Evolutionary conservation across 2,888 invertebrate species (phyloP).

Genomic region (Teleogryllus oceanicus): DNA sequence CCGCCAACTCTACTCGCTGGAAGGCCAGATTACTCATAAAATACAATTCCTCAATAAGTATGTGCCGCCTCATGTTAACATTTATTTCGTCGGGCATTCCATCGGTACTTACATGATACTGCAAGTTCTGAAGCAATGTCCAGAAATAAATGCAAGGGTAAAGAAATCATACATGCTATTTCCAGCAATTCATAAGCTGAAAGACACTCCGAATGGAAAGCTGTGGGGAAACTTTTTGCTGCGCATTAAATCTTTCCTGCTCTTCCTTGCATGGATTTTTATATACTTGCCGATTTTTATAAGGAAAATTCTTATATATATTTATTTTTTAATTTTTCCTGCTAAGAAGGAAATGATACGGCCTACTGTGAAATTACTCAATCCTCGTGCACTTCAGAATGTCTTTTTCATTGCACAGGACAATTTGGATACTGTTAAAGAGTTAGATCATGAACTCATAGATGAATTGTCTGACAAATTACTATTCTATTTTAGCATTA

Average conservation of each 20-base stretch:
- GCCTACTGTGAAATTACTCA: slow-evolving; percentile 31
- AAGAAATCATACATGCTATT: slow-evolving; percentile 72
- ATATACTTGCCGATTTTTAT: slow-evolving; percentile 55
- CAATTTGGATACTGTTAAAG: slow-evolving; percentile 73
- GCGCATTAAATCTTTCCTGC: slow-evolving; percentile 51
- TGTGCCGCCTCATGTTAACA: slow-evolving; percentile 65
- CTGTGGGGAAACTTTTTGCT: slow-evolving; percentile 60
- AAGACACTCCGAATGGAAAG: slow-evolving; percentile 69
- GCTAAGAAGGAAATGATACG: slow-evolving; percentile 23
- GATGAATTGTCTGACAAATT: slow-evolving; percentile 58
- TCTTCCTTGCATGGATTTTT: slow-evolving; percentile 53
- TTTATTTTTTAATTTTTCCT: slow-evolving; percentile 50
- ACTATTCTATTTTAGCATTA: slow-evolving; percentile 73
- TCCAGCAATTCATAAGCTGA: slow-evolving; percentile 84
- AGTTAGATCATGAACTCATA: slow-evolving; percentile 63
- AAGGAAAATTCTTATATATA: slow-evolving; percentile 51
- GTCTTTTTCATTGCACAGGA: slow-evolving; percentile 69
- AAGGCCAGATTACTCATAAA: slow-evolving; percentile 79
- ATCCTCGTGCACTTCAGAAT: slow-evolving; percentile 47
- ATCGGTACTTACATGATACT: slow-evolving; percentile 83
- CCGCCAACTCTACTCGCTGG: slow-evolving; percentile 65
- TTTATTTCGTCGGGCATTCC: slow-evolving; percentile 86
- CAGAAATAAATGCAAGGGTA: slow-evolving; percentile 43
- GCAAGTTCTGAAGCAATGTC: slow-evolving; percentile 58
- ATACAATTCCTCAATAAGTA: slow-evolving; percentile 69